Conservation (phyloP, 2,888 invertebrate genomes). For the Nymphalis c-album region DNA sequence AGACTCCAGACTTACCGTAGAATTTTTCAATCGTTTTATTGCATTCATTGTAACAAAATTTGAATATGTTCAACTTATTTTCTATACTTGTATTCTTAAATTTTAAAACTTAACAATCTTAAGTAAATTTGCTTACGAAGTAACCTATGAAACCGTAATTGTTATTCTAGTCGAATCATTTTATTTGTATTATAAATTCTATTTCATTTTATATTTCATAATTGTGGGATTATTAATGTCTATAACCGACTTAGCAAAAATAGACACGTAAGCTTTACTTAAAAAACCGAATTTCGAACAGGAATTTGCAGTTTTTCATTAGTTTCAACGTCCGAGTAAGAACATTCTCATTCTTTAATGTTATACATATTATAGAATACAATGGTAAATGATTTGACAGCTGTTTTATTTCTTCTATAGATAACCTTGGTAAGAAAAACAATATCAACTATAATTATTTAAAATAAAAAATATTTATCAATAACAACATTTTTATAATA, state of each 20-base stretch:
- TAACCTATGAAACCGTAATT: neutral
- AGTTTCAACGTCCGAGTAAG: neutral
- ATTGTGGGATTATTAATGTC: neutral
- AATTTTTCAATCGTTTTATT: too few species aligned
- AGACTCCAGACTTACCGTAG: too few species aligned
- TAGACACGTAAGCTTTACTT: neutral
- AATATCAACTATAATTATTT: too few species aligned
- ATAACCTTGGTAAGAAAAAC: too few species aligned
- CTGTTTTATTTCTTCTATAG: neutral
- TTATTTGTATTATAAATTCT: neutral
- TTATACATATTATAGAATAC: neutral
- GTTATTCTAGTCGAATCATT: neutral
- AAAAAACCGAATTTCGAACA: neutral
- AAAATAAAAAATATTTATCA: too few species aligned
- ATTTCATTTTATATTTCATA: neutral
- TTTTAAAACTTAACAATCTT: neutral
- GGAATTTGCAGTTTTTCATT: neutral
- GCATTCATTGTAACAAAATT: slow-evolving; percentile 13
- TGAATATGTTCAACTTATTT: too few species aligned
- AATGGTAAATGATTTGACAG: neutral
- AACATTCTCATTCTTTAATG: neutral
- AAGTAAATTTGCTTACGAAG: neutral
- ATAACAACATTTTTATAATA: too few species aligned
- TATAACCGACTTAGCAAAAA: too few species aligned
- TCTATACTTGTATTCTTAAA: too few species aligned